Base-by-base conservation (phyloP, 2,888 invertebrate genomes). In the Sinopyrophorus schimmeli region DNA sequence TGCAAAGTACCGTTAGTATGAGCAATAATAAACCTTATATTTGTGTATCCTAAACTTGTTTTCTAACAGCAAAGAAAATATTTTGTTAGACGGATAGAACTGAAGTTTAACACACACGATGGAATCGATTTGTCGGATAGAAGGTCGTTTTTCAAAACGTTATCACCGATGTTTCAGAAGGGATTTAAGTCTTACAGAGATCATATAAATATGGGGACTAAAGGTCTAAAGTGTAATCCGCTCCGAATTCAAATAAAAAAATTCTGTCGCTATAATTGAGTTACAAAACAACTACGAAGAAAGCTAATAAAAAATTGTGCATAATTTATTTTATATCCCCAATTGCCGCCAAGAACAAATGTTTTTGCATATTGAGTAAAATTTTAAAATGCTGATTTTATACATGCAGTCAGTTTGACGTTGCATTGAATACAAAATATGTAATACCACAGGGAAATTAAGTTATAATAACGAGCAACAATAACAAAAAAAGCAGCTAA, bases 11-110 rank as follows among this genome's bases (percentile, higher is more conserved):
- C n/a, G n/a, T n/a, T n/a, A n/a, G n/a, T n/a, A n/a, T n/a, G n/a
- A n/a, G n/a, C n/a, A n/a, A n/a, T n/a, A n/a, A n/a, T n/a, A n/a
- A n/a, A n/a, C n/a, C 21, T n/a, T 21, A 21, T 21, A 34, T 34
- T 34, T 34, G 21, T 34, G 14, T 34, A 34, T 10, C 21, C 11
- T 5, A 3, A 14, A 14, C 12, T 34, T 34, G 34, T 34, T 34
- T 34, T 11, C 20, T 21, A 34, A 34, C 21, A 20, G 11, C 6
- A n/a, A 14, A 34, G 12, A 34, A 21, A 34, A 34, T 34, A 34
- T 34, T 34, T 21, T 34, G 12, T 21, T 20, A 15, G 20, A n/a
- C 3, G 34, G n/a, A 11, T 34, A 12, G 21, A 12, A 31, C 12
- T 9, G 6, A 3, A 11, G 18, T 18, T 32, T 32, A 17, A 9